These are phyloP conservation scores for Himalopsyche anomala DNA, from an alignment of 2,888 invertebrate genomes.

Conservation along the genomic window DNA sequence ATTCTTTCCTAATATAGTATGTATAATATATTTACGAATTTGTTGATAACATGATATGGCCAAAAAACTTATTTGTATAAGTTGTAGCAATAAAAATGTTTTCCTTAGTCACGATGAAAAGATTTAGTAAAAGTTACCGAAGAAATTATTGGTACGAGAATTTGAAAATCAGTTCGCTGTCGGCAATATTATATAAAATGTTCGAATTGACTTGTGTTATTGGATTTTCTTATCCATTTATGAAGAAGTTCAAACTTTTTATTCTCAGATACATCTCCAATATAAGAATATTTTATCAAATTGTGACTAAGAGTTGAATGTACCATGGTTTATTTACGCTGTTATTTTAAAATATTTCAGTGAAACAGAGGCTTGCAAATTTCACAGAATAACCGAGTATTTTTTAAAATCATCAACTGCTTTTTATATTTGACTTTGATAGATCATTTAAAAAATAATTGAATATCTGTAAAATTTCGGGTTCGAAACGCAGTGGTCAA, in stretches of 20 bases:
- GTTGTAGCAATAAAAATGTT: no score
- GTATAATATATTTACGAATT: no score
- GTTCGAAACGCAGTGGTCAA: no score
- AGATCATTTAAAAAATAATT: no score
- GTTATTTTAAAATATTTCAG: conserved; percentile 12
- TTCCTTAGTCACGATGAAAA: no score
- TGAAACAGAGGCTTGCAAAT: background rate
- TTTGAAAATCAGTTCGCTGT: background rate
- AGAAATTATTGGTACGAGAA: background rate
- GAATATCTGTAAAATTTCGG: no score
- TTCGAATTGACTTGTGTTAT: background rate
- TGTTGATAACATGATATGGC: no score
- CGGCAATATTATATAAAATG: background rate
- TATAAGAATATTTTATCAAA: background rate
- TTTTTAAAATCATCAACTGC: no score
- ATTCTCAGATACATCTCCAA: background rate
- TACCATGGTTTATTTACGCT: background rate
- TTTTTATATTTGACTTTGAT: no score
- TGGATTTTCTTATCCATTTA: conserved; percentile 13
- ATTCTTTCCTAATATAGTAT: no score
- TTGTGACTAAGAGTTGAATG: background rate
- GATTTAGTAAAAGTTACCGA: no score
- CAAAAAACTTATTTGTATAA: no score
- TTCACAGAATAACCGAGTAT: background rate
- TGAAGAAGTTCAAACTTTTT: background rate